Percentiles rank a stretch among this genome's conserved stretches.
Conservation (phyloP, 2,797 vertebrate species). For the Discoglossus pictus region DNA sequence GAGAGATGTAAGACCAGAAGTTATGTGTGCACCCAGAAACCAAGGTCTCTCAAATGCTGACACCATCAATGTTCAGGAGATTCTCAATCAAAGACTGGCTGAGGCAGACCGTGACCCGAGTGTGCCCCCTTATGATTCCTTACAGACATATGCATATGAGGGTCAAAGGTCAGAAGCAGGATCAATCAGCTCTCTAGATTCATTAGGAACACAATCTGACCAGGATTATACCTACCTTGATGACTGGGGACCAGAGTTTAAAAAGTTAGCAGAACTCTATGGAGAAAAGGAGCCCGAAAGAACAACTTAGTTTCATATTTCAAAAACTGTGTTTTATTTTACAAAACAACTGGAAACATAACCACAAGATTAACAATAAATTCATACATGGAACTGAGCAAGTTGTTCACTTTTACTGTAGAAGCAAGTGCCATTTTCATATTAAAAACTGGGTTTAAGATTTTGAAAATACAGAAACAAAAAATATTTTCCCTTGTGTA, state of each 20-base stretch:
- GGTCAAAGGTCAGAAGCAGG: slow-evolving; percentile 89
- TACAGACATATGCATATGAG: slow-evolving; percentile 97
- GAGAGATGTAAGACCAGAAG: slow-evolving; percentile 87
- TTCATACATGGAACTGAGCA: slow-evolving; percentile 69
- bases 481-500: slow-evolving; percentile 90
- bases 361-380: slow-evolving; percentile 61
- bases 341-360: slow-evolving; percentile 56
- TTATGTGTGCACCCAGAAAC: slow-evolving; percentile 65
- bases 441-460: slow-evolving; percentile 80
- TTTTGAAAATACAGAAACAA: slow-evolving; percentile 78
- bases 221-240: slow-evolving; percentile 93
- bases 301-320: slow-evolving; percentile 78
- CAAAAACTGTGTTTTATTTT: slow-evolving; percentile 59
- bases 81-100: slow-evolving; percentile 86
- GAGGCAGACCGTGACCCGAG: slow-evolving; percentile 90
- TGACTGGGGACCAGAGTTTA: slow-evolving; percentile 93
- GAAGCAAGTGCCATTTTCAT: slow-evolving; percentile 80
- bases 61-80: slow-evolving; percentile 84
- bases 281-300: slow-evolving; percentile 85
- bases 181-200: slow-evolving; percentile 91
- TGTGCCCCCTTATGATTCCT: slow-evolving; percentile 92
- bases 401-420: slow-evolving; percentile 76
- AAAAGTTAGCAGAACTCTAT: slow-evolving; percentile 93
- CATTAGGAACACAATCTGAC: slow-evolving; percentile 83
- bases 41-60: slow-evolving; percentile 71